A percentile compares a stretch with the other conserved stretches of the same genome.
Conservation (phyloP, 1,140 invertebrate species). For the Campoletis sonorensis region DNA sequence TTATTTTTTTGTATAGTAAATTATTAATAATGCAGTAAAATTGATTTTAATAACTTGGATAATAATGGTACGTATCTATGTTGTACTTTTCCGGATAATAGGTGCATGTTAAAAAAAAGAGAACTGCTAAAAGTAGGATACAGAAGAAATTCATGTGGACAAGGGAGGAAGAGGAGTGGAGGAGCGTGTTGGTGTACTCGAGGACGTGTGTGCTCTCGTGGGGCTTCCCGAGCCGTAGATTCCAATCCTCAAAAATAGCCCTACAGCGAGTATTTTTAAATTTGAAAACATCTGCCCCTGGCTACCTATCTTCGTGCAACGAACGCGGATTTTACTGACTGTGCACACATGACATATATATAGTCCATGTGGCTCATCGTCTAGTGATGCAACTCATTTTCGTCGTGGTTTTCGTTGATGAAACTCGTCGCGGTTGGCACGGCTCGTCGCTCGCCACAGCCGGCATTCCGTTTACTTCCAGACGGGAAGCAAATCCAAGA, state of each 20-base stretch:
- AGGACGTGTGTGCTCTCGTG: conserved; percentile 47
- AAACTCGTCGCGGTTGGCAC: conserved; percentile 27
- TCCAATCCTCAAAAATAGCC: conserved; percentile 50
- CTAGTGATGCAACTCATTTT: conserved; percentile 47
- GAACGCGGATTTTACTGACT: background rate
- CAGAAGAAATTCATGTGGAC: background rate
- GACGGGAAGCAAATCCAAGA: too few relatives aligned
- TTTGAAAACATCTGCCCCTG: conserved; percentile 50
- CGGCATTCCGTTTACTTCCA: conserved; percentile 20
- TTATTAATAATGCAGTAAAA: too few relatives aligned
- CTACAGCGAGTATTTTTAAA: conserved; percentile 52
- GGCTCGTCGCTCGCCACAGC: conserved; percentile 14
- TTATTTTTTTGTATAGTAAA: too few relatives aligned
- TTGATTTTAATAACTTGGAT: too few relatives aligned
- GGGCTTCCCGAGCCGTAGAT: conserved; percentile 57
- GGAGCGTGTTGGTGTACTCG: background rate
- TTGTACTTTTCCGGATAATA: too few relatives aligned
- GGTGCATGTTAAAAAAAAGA: too few relatives aligned
- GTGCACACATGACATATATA: background rate
- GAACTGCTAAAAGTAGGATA: too few relatives aligned
- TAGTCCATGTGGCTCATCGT: conserved; percentile 41
- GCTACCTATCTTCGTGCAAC: background rate
- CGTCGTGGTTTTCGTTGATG: conserved; percentile 15
- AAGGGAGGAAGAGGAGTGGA: background rate
- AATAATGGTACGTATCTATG: too few relatives aligned